Conservation (phyloP, 2,113 vertebrate species). For the Cephalopterus ornatus region DNA sequence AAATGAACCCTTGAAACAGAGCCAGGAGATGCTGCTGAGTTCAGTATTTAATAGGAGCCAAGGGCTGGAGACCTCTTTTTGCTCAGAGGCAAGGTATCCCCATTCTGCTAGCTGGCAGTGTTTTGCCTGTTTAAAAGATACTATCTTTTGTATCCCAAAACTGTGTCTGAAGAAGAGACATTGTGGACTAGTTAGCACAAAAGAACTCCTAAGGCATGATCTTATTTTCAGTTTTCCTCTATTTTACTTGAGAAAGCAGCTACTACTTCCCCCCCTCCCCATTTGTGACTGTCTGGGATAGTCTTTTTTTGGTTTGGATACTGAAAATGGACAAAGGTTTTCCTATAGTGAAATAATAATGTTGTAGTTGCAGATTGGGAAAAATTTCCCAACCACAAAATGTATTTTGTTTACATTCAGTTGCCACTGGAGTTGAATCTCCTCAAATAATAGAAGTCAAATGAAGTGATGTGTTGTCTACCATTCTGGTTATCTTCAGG, state of each 20-base stretch:
- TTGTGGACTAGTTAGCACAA: neutral
- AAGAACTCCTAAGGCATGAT: neutral
- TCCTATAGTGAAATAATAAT: neutral
- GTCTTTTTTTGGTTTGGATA: neutral
- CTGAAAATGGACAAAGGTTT: neutral
- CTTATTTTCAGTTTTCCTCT: neutral
- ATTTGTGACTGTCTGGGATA: neutral
- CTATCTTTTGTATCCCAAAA: neutral
- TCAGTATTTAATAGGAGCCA: neutral
- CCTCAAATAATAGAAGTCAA: neutral
- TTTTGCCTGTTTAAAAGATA: neutral
- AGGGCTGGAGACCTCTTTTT: slow-evolving; percentile 3
- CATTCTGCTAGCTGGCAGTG: neutral
- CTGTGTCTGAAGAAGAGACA: neutral
- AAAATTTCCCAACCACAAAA: neutral
- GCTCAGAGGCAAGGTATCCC: slow-evolving; percentile 8
- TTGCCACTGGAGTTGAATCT: neutral
- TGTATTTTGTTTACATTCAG: neutral
- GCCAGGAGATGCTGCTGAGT: neutral
- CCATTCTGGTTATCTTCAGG: neutral
- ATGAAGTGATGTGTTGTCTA: neutral
- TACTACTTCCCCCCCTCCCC: neutral
- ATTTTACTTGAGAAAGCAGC: neutral
- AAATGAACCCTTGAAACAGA: neutral
- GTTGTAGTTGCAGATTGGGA: neutral